phyloP scores from a whole-genome alignment of 1,140 invertebrate species.

The Diploscapter pachys region DNA sequence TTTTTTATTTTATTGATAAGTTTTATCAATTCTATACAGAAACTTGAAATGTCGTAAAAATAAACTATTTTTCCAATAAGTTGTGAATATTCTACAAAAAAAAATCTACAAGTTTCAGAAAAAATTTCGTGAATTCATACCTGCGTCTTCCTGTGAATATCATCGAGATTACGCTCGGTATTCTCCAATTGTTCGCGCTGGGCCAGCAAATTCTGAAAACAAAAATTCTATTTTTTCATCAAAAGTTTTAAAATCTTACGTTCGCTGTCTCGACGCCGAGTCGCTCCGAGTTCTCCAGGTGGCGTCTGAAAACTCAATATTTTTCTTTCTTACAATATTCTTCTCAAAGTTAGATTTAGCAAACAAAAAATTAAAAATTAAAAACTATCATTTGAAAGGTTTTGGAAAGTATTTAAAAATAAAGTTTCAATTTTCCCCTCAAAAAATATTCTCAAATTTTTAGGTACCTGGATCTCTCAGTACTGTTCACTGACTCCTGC shows the following conservation, averaged over 20 bases:
- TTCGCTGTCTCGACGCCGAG: constrained; percentile 48
- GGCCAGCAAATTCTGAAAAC: constrained; percentile 72
- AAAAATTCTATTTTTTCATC: constrained; percentile 1
- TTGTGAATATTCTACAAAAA: too few species aligned
- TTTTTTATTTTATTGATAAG: not conserved
- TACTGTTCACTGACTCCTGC: constrained; percentile 53
- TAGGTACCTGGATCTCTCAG: constrained; percentile 42
- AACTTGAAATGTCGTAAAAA: too few species aligned
- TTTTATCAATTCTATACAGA: too few species aligned
- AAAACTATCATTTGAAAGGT: too few species aligned
- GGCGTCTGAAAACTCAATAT: constrained; percentile 5
- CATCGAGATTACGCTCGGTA: constrained; percentile 80
- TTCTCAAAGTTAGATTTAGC: too few species aligned
- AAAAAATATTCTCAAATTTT: too few species aligned
- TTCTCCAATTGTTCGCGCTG: constrained; percentile 86
- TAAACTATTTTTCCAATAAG: too few species aligned
- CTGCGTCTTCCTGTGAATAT: constrained; percentile 75
- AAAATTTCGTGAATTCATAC: not conserved
- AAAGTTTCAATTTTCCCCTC: too few species aligned
- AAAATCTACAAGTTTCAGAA: too few species aligned
- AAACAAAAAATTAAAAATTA: too few species aligned
- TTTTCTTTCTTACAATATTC: too few species aligned
- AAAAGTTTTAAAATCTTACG: constrained; percentile 27
- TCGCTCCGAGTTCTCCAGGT: constrained; percentile 53
- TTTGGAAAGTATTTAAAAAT: too few species aligned